Evolutionary conservation across 1,140 invertebrate species (phyloP).

Genomic region (Neodiprion lecontei): DNA sequence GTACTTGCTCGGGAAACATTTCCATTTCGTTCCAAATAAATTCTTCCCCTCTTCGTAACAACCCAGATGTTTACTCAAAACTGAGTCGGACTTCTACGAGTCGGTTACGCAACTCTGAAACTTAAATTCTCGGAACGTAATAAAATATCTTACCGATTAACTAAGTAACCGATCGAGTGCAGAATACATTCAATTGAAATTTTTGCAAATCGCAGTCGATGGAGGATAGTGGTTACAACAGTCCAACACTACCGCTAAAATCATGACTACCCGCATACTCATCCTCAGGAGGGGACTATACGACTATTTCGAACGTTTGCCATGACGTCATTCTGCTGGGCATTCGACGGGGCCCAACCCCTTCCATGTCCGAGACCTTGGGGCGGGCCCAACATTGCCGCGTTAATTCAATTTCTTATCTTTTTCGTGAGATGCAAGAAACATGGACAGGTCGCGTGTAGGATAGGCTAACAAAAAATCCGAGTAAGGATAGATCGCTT

Average conservation of each 20-base stretch:
- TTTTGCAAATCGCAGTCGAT: no score
- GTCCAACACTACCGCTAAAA: neutral
- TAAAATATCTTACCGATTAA: neutral
- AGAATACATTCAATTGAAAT: no score
- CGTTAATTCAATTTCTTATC: conserved; percentile 17
- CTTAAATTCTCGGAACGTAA: neutral
- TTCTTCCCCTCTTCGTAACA: neutral
- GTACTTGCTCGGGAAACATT: neutral
- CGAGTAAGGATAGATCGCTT: neutral
- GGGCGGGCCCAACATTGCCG: conserved; percentile 11
- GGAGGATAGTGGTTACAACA: no score
- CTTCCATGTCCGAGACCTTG: conserved; percentile 10
- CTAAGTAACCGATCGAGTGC: neutral
- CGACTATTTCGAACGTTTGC: neutral
- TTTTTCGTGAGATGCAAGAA: conserved; percentile 12
- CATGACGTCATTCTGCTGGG: neutral
- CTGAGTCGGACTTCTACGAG: neutral
- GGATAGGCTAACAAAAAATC: neutral
- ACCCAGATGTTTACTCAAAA: neutral
- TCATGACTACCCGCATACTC: neutral
- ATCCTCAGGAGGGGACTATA: neutral
- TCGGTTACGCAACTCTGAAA: neutral
- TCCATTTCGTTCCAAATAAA: neutral
- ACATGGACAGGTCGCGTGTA: conserved; percentile 10
- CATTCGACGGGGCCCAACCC: conserved; percentile 6